Conservation (phyloP, 2,888 invertebrate genomes). For the Augochlorella aurata region DNA sequence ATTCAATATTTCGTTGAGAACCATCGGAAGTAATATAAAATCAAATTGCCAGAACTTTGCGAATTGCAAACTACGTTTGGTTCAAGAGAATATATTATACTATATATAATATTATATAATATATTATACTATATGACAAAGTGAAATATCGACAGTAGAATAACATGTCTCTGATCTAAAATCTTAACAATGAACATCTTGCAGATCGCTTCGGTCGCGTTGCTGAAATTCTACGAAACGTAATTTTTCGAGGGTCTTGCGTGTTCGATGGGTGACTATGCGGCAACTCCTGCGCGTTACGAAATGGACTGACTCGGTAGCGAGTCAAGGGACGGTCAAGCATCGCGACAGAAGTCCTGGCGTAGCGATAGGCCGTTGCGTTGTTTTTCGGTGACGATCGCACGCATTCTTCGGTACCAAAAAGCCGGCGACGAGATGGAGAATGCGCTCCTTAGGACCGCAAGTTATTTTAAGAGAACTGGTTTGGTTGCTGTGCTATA, state of each 20-base stretch:
- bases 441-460: constrained; percentile 75
- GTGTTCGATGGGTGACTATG: neutral
- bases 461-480: constrained; percentile 80
- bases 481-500: constrained; percentile 79
- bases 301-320: neutral
- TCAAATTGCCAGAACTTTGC: too few relatives aligned
- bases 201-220: too few relatives aligned
- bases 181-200: too few relatives aligned
- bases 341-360: neutral
- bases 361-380: constrained; percentile 18
- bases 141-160: too few relatives aligned
- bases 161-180: too few relatives aligned
- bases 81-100: too few relatives aligned
- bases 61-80: too few relatives aligned
- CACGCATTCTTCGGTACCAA: constrained; percentile 66
- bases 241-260: neutral
- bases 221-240: neutral
- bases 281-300: neutral
- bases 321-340: neutral
- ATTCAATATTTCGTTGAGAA: too few relatives aligned
- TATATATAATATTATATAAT: too few relatives aligned
- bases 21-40: too few relatives aligned
- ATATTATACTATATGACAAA: too few relatives aligned
- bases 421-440: constrained; percentile 72
- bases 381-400: constrained; percentile 46